A percentile compares a stretch with the other conserved stretches of the same genome.
Evolutionary conservation across 2,888 invertebrate species (phyloP).

Genomic region (Apodemia zela): DNA sequence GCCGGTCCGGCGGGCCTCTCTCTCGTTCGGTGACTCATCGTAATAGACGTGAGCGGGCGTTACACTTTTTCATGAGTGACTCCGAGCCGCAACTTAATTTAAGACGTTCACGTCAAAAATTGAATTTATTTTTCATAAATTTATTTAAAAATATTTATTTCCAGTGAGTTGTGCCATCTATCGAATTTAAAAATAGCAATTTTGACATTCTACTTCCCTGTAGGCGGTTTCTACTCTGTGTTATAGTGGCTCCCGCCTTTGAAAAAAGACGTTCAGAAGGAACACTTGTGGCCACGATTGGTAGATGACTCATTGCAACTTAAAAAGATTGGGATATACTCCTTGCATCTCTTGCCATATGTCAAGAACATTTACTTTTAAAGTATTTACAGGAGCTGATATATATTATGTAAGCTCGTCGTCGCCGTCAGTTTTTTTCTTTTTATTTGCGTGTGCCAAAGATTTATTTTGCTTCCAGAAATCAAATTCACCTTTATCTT

Average conservation of each 20-base stretch:
- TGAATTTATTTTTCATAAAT: too few species aligned
- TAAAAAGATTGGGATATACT: not conserved
- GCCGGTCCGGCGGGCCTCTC: too few species aligned
- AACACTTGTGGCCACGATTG: not conserved
- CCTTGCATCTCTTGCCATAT: conserved; percentile 21
- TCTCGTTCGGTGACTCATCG: too few species aligned
- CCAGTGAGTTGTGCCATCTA: not conserved
- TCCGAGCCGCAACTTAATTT: too few species aligned
- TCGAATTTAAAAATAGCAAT: not conserved
- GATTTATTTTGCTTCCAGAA: too few species aligned
- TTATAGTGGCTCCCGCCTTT: not conserved
- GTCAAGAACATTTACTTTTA: conserved; percentile 20
- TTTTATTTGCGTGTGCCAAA: too few species aligned
- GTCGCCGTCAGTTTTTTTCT: too few species aligned
- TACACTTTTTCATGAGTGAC: too few species aligned
- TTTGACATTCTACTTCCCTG: not conserved
- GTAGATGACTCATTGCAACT: not conserved
- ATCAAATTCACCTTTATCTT: conserved; percentile 19
- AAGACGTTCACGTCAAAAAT: too few species aligned
- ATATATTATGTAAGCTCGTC: too few species aligned
- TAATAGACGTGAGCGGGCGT: too few species aligned
- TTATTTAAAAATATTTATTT: not conserved
- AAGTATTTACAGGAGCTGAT: conserved; percentile 14
- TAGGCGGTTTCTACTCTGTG: not conserved
- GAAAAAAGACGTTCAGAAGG: too few species aligned